Percentiles rank a stretch among this genome's conserved stretches.
These are phyloP conservation scores for Dendroctonus ponderosae DNA, from an alignment of 1,140 invertebrate genomes.

Conservation along the genomic window DNA sequence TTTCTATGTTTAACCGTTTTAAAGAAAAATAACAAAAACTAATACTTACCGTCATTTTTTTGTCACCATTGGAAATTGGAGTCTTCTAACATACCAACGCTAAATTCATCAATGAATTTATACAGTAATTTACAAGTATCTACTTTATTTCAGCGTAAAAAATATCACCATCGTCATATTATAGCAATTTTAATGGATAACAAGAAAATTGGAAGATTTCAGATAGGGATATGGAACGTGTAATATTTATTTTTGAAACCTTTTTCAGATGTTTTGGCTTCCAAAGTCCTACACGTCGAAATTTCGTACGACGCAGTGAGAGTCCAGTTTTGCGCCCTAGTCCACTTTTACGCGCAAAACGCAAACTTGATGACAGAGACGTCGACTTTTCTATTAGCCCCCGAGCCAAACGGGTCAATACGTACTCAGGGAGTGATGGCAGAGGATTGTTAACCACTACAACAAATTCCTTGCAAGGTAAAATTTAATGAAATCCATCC, in stretches of 20 bases:
- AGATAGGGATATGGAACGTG: background rate
- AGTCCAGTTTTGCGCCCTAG: conserved; percentile 81
- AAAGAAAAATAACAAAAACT: too few relatives aligned
- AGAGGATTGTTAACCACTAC: conserved; percentile 50
- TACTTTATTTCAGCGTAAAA: too few relatives aligned
- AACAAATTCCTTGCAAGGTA: conserved; percentile 42
- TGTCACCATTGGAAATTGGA: too few relatives aligned
- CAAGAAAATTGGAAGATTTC: background rate
- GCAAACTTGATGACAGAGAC: conserved; percentile 71
- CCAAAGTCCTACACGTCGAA: conserved; percentile 54
- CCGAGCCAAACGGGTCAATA: conserved; percentile 56
- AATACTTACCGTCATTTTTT: too few relatives aligned
- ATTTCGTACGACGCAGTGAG: conserved; percentile 74
- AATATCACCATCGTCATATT: too few relatives aligned
- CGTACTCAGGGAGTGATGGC: conserved; percentile 41
- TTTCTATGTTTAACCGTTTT: too few relatives aligned
- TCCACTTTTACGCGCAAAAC: conserved; percentile 70
- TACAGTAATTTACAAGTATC: too few relatives aligned
- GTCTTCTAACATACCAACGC: too few relatives aligned
- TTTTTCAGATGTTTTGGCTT: conserved; percentile 36
- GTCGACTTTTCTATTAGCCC: conserved; percentile 54
- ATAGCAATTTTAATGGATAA: background rate
- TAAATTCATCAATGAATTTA: too few relatives aligned
- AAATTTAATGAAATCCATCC: background rate
- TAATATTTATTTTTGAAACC: too few relatives aligned